Evolutionary conservation across 2,797 vertebrate species (phyloP).

Genomic region (Tangara arthus): DNA sequence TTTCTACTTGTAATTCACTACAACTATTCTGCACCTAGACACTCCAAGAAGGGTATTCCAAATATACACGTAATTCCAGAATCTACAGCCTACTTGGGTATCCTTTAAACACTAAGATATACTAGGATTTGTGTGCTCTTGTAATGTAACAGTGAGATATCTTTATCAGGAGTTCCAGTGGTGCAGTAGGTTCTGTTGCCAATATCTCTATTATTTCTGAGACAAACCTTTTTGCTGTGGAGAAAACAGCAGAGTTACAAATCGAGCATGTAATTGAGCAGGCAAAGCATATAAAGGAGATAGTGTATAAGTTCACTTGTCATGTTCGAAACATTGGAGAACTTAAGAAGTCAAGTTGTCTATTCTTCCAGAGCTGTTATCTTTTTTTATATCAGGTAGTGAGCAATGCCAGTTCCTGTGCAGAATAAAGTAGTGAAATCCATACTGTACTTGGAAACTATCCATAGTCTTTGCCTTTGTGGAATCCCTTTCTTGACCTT

Average conservation of each 20-base stretch:
- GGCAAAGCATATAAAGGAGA: neutral
- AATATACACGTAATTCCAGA: neutral
- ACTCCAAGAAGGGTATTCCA: neutral
- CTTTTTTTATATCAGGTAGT: neutral
- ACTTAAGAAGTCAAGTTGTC: neutral
- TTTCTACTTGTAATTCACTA: neutral
- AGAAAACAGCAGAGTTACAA: neutral
- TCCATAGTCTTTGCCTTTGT: neutral
- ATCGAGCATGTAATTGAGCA: neutral
- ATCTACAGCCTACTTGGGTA: neutral
- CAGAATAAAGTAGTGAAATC: neutral
- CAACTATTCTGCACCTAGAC: neutral
- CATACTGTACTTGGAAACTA: neutral
- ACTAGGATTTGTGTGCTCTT: neutral
- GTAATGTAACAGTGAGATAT: neutral
- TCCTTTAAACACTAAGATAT: neutral
- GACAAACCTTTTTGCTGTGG: neutral
- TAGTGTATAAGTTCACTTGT: neutral
- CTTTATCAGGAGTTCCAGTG: neutral
- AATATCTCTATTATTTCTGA: neutral
- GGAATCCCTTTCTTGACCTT: neutral
- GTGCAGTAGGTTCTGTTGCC: neutral
- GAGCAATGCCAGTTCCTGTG: neutral
- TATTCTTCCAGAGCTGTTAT: neutral
- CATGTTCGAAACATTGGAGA: neutral